These are phyloP conservation scores for Tricholauxania praeusta DNA, from an alignment of 2,888 invertebrate species.

Conservation along the genomic window DNA sequence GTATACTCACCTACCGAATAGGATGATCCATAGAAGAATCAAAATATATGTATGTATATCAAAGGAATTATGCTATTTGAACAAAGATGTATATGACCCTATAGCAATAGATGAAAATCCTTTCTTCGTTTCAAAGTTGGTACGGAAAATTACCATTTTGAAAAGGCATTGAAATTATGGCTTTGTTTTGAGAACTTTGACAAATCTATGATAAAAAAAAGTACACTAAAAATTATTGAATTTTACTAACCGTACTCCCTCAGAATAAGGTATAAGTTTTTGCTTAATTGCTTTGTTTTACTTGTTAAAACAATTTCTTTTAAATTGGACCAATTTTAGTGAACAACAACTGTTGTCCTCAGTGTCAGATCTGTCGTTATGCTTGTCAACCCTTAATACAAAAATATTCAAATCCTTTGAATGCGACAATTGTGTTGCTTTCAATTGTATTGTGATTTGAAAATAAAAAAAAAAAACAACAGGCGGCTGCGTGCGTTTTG, in stretches of 20 bases:
- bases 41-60: no score
- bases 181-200: not conserved
- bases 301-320: not conserved
- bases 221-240: no score
- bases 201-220: not conserved
- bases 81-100: no score
- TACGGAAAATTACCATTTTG: no score
- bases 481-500: conserved; percentile 15
- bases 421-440: conserved; percentile 23
- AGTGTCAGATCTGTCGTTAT: not conserved
- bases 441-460: conserved; percentile 22
- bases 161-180: no score
- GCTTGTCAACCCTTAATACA: conserved; percentile 7
- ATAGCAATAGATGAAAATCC: no score
- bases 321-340: conserved; percentile 10
- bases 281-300: not conserved
- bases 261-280: not conserved
- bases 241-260: not conserved
- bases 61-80: no score
- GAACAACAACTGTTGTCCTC: not conserved
- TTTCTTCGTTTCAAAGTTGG: no score
- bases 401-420: conserved; percentile 5
- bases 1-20: no score
- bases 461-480: not conserved
- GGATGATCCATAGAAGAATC: no score